Conservation (phyloP, 2,113 vertebrate genomes). For the Mesoclemmys tuberculata region DNA sequence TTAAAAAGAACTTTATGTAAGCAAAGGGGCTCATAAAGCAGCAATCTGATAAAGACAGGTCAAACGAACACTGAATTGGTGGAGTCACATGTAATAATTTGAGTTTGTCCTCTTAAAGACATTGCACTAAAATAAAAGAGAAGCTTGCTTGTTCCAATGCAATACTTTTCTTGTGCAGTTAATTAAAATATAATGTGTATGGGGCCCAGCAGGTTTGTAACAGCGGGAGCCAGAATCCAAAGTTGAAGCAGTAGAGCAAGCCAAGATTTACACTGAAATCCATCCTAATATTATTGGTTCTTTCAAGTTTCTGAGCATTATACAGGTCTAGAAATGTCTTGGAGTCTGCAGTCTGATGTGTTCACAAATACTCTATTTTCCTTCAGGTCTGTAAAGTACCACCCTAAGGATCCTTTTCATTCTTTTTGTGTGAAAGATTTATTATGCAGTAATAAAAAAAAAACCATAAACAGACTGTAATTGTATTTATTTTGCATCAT, state of each 20-base stretch:
- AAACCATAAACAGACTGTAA: not conserved
- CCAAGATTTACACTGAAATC: not conserved
- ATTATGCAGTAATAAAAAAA: slow-evolving; percentile 33
- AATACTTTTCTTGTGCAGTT: accelerated
- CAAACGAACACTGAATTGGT: not conserved
- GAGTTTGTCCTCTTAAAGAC: not conserved
- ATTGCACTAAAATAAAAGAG: not conserved
- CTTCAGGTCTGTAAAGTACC: slow-evolving; percentile 8
- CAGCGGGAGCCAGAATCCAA: not conserved
- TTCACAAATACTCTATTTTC: slow-evolving; percentile 11
- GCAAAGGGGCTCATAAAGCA: not conserved
- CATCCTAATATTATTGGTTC: not conserved
- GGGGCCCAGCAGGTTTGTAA: not conserved
- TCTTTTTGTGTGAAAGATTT: slow-evolving; percentile 55
- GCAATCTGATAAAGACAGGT: not conserved
- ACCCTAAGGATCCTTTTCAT: slow-evolving; percentile 41
- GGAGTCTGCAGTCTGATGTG: not conserved
- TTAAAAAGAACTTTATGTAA: not conserved
- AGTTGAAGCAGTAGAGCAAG: not conserved
- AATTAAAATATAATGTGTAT: not conserved
- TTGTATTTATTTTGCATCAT: not conserved
- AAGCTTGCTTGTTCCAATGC: not conserved
- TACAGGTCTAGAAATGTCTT: not conserved
- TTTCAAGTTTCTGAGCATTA: not conserved
- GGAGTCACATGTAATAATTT: not conserved